phyloP scores from a whole-genome alignment of 2,888 invertebrate species.

The Scaptomyza polygonia region DNA sequence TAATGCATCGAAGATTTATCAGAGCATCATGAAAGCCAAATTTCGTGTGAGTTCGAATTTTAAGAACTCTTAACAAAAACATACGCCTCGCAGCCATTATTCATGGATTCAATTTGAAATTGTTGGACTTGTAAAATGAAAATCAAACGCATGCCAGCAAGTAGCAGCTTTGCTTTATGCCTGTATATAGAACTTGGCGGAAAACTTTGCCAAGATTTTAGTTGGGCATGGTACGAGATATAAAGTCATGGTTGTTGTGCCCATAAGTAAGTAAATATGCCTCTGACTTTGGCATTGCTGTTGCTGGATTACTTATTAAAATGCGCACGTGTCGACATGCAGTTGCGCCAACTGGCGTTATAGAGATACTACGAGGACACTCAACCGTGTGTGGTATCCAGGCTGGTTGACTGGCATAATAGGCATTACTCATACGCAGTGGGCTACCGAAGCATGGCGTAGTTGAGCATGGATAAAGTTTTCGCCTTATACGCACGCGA shows the following conservation, averaged over 20 bases:
- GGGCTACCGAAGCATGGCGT: slow-evolving; percentile 16
- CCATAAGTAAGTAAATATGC: slow-evolving; percentile 44
- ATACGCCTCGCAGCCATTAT: slow-evolving; percentile 17
- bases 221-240: slow-evolving; percentile 5
- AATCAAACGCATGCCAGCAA: slow-evolving; percentile 24
- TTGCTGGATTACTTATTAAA: slow-evolving; percentile 62
- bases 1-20: too few relatives aligned
- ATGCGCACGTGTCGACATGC: slow-evolving; percentile 72
- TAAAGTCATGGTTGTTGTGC: slow-evolving; percentile 23
- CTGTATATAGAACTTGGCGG: neutral
- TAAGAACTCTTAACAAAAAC: neutral
- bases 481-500: slow-evolving; percentile 64
- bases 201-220: slow-evolving; percentile 60
- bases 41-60: neutral
- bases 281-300: slow-evolving; percentile 36
- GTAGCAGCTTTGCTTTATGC: slow-evolving; percentile 35
- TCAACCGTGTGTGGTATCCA: slow-evolving; percentile 35
- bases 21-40: too few relatives aligned
- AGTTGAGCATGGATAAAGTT: slow-evolving; percentile 29
- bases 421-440: slow-evolving; percentile 60
- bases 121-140: slow-evolving; percentile 10
- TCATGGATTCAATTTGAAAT: slow-evolving; percentile 11
- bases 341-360: slow-evolving; percentile 62
- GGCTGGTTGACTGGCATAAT: slow-evolving; percentile 33
- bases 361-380: slow-evolving; percentile 44